phyloP scores from a whole-genome alignment of 2,113 vertebrate species.

The Ascaphus truei region DNA sequence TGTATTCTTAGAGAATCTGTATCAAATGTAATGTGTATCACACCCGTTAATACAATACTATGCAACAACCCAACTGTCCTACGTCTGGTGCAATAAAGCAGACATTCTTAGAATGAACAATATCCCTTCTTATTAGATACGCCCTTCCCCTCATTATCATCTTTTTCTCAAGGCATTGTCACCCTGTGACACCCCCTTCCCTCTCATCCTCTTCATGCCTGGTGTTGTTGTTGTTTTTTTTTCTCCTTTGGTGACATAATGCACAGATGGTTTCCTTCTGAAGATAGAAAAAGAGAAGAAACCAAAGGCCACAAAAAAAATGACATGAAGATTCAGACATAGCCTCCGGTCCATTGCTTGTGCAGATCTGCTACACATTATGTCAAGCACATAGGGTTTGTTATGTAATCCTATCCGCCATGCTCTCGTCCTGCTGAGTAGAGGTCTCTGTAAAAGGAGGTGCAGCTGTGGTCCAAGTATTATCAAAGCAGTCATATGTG shows the following conservation, averaged over 20 bases:
- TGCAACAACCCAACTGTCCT: too few relatives aligned
- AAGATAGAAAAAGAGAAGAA: not conserved
- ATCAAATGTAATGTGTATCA: too few relatives aligned
- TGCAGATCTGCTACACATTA: not conserved
- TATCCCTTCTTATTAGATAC: not conserved
- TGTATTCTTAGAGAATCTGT: too few relatives aligned
- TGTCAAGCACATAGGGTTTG: not conserved
- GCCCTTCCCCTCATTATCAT: not conserved
- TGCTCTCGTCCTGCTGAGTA: not conserved
- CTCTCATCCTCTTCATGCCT: not conserved
- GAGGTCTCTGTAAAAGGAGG: not conserved
- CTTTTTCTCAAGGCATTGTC: not conserved
- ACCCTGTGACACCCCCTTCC: not conserved
- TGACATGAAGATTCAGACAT: not conserved
- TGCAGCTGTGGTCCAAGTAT: constrained; percentile 18
- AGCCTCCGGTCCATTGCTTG: not conserved
- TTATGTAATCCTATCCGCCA: constrained; percentile 1
- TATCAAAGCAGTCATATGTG: not conserved
- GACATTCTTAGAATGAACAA: not conserved
- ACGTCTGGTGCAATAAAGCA: not conserved
- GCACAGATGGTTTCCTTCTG: constrained; percentile 19
- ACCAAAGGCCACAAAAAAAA: not conserved
- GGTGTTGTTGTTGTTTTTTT: not conserved
- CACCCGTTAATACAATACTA: too few relatives aligned
- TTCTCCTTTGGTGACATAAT: not conserved